Conservation (phyloP, 2,797 vertebrate species). For the Australoheros facetus region DNA sequence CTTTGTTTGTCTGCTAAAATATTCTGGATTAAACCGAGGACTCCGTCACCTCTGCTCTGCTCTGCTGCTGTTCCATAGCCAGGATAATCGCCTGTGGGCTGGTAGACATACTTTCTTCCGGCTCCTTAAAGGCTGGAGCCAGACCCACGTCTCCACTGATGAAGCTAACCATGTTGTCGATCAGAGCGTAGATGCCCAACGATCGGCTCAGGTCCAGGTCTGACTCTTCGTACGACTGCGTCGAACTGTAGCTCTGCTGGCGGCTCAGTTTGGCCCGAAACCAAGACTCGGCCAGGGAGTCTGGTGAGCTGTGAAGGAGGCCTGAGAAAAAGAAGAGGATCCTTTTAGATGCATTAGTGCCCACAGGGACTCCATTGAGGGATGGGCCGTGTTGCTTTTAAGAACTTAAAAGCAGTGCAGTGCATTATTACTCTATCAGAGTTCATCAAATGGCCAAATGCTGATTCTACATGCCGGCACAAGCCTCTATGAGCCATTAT, state of each 20-base stretch:
- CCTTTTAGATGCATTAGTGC: slow-evolving; percentile 51
- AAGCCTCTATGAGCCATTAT: slow-evolving; percentile 52
- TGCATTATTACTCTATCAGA: slow-evolving; percentile 15
- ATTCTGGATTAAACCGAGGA: background rate
- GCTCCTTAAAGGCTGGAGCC: slow-evolving; percentile 93
- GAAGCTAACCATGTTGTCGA: slow-evolving; percentile 94
- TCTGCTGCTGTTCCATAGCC: slow-evolving; percentile 97
- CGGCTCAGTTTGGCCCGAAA: slow-evolving; percentile 87
- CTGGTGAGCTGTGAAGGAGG: slow-evolving; percentile 77
- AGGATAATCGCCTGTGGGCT: slow-evolving; percentile 92
- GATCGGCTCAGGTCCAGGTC: slow-evolving; percentile 90
- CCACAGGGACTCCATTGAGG: background rate
- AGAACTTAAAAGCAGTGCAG: slow-evolving; percentile 30
- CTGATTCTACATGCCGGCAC: slow-evolving; percentile 63
- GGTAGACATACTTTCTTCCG: slow-evolving; percentile 94
- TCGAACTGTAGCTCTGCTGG: slow-evolving; percentile 84
- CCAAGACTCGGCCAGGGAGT: slow-evolving; percentile 90
- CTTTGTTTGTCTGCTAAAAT: background rate
- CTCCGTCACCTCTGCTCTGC: slow-evolving; percentile 88
- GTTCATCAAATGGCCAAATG: slow-evolving; percentile 40
- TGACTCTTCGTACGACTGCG: slow-evolving; percentile 87
- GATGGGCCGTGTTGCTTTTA: slow-evolving; percentile 33
- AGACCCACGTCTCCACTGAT: slow-evolving; percentile 93
- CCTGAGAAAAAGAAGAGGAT: slow-evolving; percentile 54
- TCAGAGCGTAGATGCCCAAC: slow-evolving; percentile 90